Base-by-base conservation (phyloP, 2,113 vertebrate species). In the Pontoporia blainvillei region DNA sequence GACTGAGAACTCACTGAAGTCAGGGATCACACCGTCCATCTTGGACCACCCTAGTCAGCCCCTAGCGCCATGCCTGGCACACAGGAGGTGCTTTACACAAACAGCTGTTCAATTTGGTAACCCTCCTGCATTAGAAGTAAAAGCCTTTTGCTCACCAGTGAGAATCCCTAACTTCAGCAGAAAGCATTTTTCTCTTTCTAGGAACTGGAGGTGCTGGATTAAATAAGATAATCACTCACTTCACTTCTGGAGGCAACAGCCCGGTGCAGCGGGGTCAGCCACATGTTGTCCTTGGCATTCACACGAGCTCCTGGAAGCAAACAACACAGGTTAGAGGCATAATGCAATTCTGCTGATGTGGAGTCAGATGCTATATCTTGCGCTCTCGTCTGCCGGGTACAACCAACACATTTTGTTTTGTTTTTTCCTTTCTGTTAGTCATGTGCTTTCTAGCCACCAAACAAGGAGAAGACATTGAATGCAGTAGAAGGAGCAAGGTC, bases 281-380 rank as follows among this genome's bases (percentile, higher is more conserved):
- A 99, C 99, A 99, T 99, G 79, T 99, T 99, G 96, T 99, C 99
- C 99, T 99, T 99, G 98, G 99, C 99, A 93, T 99, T 99, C 67
- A 99, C 99, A 66, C 99, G 99, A 54, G 99, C 99, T 0, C 99
- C 99, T 99, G 98, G 90, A 98, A 98, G 90, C 18, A 95, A 98
- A 98, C 0, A 96, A 86, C 69, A 98, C 92, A 98, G 76, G 90
- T 98, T 97, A 98, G 94, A 94, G 27, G 15, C 72, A 23, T 18
- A 34, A 27, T 17, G 23, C 15, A 62, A 46, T 39, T 72, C 87
- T 90, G n/a, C 54, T 31, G n/a, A 6, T 3, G 5, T 23, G 9
- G 91, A 34, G 1, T 76, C 71, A 88, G 41, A 62, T 49, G 34
- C 90, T 27, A 1, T 27, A 9, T 34, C 76, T 6, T 34, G 54